Percentiles rank a stretch among this genome's conserved stretches.
These are phyloP conservation scores for Endotricha flammealis DNA, from an alignment of 2,888 invertebrate species.

Conservation along the genomic window DNA sequence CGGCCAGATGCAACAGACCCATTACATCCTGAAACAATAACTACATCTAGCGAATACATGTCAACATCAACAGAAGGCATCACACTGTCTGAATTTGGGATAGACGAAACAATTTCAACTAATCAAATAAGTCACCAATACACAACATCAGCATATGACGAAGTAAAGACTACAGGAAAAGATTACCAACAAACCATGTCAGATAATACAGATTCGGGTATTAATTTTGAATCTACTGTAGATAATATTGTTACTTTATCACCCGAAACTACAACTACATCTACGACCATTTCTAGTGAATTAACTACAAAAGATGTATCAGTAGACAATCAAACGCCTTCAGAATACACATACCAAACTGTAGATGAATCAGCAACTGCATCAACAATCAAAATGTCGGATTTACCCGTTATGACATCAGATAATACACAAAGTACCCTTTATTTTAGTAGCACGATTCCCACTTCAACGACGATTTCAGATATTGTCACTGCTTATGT, in stretches of 20 bases:
- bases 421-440: background rate
- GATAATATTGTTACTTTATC: slow-evolving; percentile 16
- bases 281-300: slow-evolving; percentile 2
- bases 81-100: no score
- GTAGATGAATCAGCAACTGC: background rate
- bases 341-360: background rate
- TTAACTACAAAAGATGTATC: background rate
- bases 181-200: background rate
- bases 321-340: background rate
- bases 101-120: no score
- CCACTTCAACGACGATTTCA: background rate
- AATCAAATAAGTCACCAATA: no score
- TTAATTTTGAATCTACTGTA: slow-evolving; percentile 17
- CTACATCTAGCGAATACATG: no score
- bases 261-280: slow-evolving; percentile 10
- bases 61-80: no score
- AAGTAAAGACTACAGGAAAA: slow-evolving; percentile 1
- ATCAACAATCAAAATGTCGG: background rate
- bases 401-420: background rate
- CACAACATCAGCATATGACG: no score
- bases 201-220: slow-evolving; percentile 11
- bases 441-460: background rate
- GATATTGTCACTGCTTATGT: slow-evolving; percentile 1
- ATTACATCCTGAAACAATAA: no score
- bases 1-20: no score